Evolutionary conservation across 2,888 invertebrate genomes (phyloP), one percentile per base, ranked within the genome.

Genomic region (Hoplodrina blanda): DNA sequence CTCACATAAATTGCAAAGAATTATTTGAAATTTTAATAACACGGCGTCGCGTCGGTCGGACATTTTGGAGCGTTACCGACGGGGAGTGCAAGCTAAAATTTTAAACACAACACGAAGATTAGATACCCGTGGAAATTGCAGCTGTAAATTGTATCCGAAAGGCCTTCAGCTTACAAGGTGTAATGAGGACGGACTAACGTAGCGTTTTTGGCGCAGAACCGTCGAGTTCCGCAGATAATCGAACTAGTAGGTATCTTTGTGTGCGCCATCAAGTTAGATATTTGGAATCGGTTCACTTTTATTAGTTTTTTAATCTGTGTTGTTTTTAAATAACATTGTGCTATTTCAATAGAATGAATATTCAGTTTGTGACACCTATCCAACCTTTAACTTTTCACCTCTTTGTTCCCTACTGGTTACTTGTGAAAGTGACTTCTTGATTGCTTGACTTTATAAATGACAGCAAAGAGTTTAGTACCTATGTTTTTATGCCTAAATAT

Each of bases 11-110:
- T 73, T 74, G 78, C 65, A 76, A 81, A 75, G 66, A 76, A 83
- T 83, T 73, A 76, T 78, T 65, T 85, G 66, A 81, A 83, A 83
- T 60, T 83, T 83, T 83, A 75, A 83, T 83, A 76, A 70, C 54
- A 71, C 74, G 65, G 68, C 68, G 63, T 73, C 55, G 68, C 68
- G 63, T 73, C 55, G 54, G 72, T 60, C 73, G 59, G 69, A 73
- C 67, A 65, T 75, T 82, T 75, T 61, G 55, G 15, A 63, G 59
- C 70, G 76, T 71, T 60, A 71, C 46, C 60, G 61, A 62, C 68
- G 69, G 69, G 73, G 68, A 80, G 78, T 72, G 73, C 80, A 79
- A 53, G 59, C 41, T 79, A 71, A 83, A 83, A 73, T 79, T 81
- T 83, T 81, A 73, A 83, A 77, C 67, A 76, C 72, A 56, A 78